phyloP scores from a whole-genome alignment of 2,797 vertebrate species.

The Pipistrellus pygmaeus region DNA sequence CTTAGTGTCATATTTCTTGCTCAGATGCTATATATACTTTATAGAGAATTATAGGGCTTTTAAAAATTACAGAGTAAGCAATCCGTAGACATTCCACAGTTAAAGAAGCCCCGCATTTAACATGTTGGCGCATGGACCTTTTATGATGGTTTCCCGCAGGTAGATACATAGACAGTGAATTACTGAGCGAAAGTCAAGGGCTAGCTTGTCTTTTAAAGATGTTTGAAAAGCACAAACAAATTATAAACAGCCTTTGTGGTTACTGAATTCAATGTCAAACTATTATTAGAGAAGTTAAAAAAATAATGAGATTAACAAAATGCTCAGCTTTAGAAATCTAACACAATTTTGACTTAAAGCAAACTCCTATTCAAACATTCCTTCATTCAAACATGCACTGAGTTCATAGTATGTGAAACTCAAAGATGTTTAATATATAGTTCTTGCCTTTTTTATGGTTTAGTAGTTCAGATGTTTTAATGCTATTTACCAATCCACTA shows the following conservation, averaged over 20 bases:
- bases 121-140: conserved; percentile 48
- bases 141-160: conserved; percentile 59
- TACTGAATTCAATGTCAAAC: conserved; percentile 65
- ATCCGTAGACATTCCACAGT: conserved; percentile 68
- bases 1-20: conserved; percentile 76
- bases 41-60: conserved; percentile 76
- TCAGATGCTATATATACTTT: conserved; percentile 75
- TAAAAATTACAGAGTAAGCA: conserved; percentile 79
- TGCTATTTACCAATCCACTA: background rate
- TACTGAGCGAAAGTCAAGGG: conserved; percentile 57
- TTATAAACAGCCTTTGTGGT: conserved; percentile 71
- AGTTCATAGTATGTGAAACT: background rate
- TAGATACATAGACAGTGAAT: conserved; percentile 55
- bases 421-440: background rate
- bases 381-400: background rate
- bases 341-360: background rate
- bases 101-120: conserved; percentile 50
- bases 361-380: background rate
- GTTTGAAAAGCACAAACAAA: conserved; percentile 73
- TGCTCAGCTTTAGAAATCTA: conserved; percentile 51
- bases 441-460: background rate
- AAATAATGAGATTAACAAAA: conserved; percentile 66
- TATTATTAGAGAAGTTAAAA: conserved; percentile 74
- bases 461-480: background rate
- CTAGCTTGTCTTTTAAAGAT: conserved; percentile 62